phyloP scores from a whole-genome alignment of 2,888 invertebrate genomes.

The Philopedon plagiatum region DNA sequence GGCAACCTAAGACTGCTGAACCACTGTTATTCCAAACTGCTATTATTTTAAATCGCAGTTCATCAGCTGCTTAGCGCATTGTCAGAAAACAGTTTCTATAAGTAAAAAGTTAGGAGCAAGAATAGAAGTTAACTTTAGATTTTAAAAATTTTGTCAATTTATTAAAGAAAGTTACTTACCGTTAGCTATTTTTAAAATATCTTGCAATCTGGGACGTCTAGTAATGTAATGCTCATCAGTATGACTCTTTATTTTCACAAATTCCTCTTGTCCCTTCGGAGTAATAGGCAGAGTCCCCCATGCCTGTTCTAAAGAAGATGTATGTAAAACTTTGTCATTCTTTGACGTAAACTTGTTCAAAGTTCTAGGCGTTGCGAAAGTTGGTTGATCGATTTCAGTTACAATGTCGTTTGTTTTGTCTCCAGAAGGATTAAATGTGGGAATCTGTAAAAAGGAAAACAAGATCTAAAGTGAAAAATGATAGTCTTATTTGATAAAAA shows the following conservation, averaged over 20 bases:
- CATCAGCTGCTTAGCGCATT: too few relatives aligned
- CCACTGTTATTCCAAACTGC: too few relatives aligned
- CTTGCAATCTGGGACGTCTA: slow-evolving; percentile 1
- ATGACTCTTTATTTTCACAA: background rate
- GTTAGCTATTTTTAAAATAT: background rate
- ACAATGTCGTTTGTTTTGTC: background rate
- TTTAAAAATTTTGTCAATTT: too few relatives aligned
- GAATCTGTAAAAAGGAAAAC: background rate
- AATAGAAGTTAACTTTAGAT: too few relatives aligned
- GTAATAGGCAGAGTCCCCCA: background rate
- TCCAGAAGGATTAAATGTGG: background rate
- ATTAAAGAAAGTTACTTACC: background rate
- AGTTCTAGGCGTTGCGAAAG: background rate
- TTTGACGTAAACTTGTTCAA: background rate
- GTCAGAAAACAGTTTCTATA: too few relatives aligned
- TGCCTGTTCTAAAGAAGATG: background rate
- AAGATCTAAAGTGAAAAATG: too few relatives aligned
- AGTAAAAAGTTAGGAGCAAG: too few relatives aligned
- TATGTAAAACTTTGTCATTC: background rate
- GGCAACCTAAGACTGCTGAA: too few relatives aligned
- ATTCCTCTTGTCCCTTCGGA: background rate
- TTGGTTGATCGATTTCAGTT: background rate
- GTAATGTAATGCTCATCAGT: background rate
- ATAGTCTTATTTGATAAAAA: too few relatives aligned
- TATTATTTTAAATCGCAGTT: too few relatives aligned